phyloP scores from a whole-genome alignment of 1,140 invertebrate species.

The Hesperophylax magnus region DNA sequence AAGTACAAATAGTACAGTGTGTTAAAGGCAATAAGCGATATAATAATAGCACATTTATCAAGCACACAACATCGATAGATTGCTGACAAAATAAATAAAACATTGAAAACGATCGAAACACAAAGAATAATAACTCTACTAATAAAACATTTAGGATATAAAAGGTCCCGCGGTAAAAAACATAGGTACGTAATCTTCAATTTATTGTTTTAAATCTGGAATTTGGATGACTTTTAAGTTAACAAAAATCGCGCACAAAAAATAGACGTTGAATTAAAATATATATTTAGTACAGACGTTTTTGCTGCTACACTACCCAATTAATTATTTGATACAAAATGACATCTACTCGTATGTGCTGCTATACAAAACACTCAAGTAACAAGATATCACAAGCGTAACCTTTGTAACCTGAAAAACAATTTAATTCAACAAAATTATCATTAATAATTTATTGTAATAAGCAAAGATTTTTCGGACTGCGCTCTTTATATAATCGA shows the following conservation, averaged over 20 bases:
- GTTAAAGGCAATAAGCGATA: background rate
- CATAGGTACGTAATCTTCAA: background rate
- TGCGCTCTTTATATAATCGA: background rate
- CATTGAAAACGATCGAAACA: background rate
- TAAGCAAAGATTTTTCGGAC: background rate
- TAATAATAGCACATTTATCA: slow-evolving; percentile 48
- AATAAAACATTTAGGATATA: slow-evolving; percentile 5
- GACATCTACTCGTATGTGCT: slow-evolving; percentile 47
- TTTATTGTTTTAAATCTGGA: background rate
- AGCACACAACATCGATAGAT: slow-evolving; percentile 51
- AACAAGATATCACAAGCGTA: slow-evolving; percentile 58
- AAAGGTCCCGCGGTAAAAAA: slow-evolving; percentile 27
- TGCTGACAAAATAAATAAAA: background rate
- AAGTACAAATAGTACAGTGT: slow-evolving; percentile 30
- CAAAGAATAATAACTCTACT: too few species aligned
- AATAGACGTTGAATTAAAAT: background rate
- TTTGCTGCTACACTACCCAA: slow-evolving; percentile 27
- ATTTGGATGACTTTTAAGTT: slow-evolving; percentile 26
- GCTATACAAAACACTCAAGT: slow-evolving; percentile 55
- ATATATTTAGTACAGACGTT: background rate
- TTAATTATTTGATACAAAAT: slow-evolving; percentile 34
- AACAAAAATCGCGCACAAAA: background rate
- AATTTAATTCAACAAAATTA: too few species aligned
- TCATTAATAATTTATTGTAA: background rate
- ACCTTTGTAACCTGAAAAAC: background rate